A percentile compares a stretch with the other conserved stretches of the same genome.
phyloP scores from a whole-genome alignment of 2,113 vertebrate genomes.

The Microtus ochrogaster region DNA sequence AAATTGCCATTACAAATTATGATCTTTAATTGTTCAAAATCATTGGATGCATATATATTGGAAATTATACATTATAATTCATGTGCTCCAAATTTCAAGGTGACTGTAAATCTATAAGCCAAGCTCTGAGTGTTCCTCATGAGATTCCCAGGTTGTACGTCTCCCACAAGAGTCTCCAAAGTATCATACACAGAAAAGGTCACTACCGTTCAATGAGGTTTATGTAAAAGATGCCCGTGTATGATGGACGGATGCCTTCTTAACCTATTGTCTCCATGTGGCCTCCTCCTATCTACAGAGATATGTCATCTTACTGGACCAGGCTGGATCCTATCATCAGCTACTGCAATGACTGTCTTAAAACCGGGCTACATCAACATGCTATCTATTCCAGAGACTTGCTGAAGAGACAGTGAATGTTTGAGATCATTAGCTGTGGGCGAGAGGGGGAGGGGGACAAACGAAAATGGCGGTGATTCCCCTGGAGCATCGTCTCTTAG shows the following conservation, averaged over 20 bases:
- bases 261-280: neutral
- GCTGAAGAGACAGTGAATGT: neutral
- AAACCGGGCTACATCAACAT: neutral
- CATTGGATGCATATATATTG: neutral
- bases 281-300: neutral
- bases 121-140: neutral
- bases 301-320: neutral
- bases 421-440: neutral
- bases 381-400: slow-evolving; percentile 16
- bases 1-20: neutral
- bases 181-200: neutral
- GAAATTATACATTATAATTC: neutral
- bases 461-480: neutral
- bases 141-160: neutral
- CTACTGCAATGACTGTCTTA: neutral
- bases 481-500: neutral
- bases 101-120: neutral
- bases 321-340: neutral
- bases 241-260: neutral
- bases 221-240: neutral
- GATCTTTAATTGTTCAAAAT: neutral
- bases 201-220: neutral
- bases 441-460: neutral
- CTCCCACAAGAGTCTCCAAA: neutral
- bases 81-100: neutral